Base-by-base conservation (phyloP, 2,888 invertebrate genomes). In the Molorchus minor region DNA sequence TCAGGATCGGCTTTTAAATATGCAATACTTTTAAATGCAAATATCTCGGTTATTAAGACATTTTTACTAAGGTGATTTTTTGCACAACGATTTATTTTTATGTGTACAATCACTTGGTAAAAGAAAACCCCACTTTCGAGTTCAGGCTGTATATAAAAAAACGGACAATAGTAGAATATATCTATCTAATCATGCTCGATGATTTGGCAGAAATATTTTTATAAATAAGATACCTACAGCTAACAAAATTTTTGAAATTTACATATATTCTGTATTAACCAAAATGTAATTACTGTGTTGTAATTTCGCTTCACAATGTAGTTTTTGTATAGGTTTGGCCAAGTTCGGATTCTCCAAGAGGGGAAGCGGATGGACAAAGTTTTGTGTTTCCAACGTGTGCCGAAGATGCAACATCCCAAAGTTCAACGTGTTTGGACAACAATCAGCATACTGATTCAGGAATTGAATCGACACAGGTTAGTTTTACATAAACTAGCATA, bases 401-500 rank as follows among this genome's bases (percentile, higher is more conserved):
- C 10, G 81, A 80, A 67, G 80, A 80, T 60, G 77, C 75, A 20
- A 71, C 75, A 15, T 78, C 79, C 1, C 77, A 76, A 57, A 71
- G 72, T 62, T 78, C 79, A 30, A 71, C 71, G 15, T 77, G 73
- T 74, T 81, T 83, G 75, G 85, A 85, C 74, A 80, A 80, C 49
- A 80, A 82, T 61, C 83, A 84, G 67, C 83, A 82, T 45, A 84
- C 85, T 68, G 89, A 90, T 77, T 89, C 89, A 13, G 89, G 89
- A 59, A 90, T 89, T 74, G 89, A 89, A 67, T 89, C 89, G 10
- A 86, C 87, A 62, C 89, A 89, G 84, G 89, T 89, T 54, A 62
- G 45, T 45, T 43, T 12, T 1, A 3, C 8, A 15, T 33, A 2
- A 25, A 47, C n/a, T 8, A 7, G n/a, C n/a, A 33, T 33, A n/a